Evolutionary conservation across 1,140 invertebrate genomes (phyloP), one percentile per base, ranked within the genome.

Genomic region (Augochlora pura): DNA sequence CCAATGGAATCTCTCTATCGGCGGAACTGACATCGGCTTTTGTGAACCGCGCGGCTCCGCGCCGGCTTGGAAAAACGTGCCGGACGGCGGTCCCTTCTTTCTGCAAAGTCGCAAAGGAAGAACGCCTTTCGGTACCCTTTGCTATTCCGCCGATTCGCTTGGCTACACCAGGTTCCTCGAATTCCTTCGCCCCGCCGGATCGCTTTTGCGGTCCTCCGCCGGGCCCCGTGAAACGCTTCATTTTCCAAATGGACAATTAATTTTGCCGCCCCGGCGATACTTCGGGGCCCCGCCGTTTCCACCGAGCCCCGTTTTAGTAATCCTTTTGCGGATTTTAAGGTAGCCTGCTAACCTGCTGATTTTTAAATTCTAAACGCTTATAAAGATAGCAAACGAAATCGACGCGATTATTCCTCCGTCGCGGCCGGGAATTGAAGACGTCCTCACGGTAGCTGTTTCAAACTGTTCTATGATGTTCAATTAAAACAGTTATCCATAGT

Each of bases 1-100:
- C 72, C 85, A 83, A 80, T 81, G 85, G 83, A 88, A 87, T 88
- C 83, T 85, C 82, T 87, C 86, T 84, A 88, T 86, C 87, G 87
- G 86, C 77, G 81, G 63, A 87, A 86, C 83, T 86, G 81, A 88
- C 80, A 82, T 88, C 87, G 85, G 84, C 82, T 88, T 84, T 84
- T 88, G 85, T 86, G 57, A 68, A 63, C 81, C 73, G 76, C 73
- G 76, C 71, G 72, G 64, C 69, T 63, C 46, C 66, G 83, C 67
- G 3, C 21, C 49, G 52, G 46, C 80, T 77, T 83, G 84, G 85
- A 86, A 86, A 86, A 86, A 86, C 84, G 80, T 82, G 84, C 59
- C 66, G 63, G 62, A 82, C 79, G 80, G 74, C 83, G 83, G 80
- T 63, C 84, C 73, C 71, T 70, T 86, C 83, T 74, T 85, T 85